A percentile compares a stretch with the other conserved stretches of the same genome.
Evolutionary conservation across 2,888 invertebrate genomes (phyloP).

Genomic region (Dicyrtoma fusca): DNA sequence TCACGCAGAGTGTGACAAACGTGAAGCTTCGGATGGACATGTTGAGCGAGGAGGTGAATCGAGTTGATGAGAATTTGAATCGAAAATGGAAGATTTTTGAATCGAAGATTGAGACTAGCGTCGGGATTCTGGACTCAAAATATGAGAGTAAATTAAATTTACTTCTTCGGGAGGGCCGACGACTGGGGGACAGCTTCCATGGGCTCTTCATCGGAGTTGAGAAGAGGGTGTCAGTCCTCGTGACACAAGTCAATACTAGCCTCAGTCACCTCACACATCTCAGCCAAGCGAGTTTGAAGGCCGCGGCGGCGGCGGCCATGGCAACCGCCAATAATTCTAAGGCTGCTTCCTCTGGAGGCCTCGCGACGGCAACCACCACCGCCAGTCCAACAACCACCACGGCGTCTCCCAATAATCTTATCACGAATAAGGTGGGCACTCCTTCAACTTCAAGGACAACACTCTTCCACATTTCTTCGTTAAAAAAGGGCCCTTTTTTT

Average conservation of each 20-base stretch:
- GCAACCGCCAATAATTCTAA: background rate
- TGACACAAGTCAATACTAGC: constrained; percentile 28
- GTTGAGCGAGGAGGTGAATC: constrained; percentile 49
- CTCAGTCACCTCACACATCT: constrained; percentile 9
- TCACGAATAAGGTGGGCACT: constrained; percentile 39
- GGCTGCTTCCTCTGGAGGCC: background rate
- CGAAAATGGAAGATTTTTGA: constrained; percentile 55
- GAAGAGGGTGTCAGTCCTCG: constrained; percentile 22
- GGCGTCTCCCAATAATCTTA: constrained; percentile 28
- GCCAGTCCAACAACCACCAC: constrained; percentile 14
- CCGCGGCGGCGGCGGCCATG: background rate
- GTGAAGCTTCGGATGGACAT: constrained; percentile 52
- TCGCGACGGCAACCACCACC: background rate
- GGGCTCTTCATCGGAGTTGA: constrained; percentile 29
- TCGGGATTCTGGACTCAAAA: constrained; percentile 47
- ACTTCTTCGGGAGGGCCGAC: constrained; percentile 52
- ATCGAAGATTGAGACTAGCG: constrained; percentile 47
- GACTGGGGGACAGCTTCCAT: constrained; percentile 50
- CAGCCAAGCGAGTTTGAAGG: constrained; percentile 10
- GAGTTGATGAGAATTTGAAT: constrained; percentile 52
- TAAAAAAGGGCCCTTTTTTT: background rate
- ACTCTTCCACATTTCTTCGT: constrained; percentile 7
- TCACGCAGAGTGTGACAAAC: constrained; percentile 46
- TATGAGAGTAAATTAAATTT: constrained; percentile 50
- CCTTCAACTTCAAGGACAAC: background rate